Conservation (phyloP, 2,113 vertebrate genomes). For the Varanus salvator region DNA sequence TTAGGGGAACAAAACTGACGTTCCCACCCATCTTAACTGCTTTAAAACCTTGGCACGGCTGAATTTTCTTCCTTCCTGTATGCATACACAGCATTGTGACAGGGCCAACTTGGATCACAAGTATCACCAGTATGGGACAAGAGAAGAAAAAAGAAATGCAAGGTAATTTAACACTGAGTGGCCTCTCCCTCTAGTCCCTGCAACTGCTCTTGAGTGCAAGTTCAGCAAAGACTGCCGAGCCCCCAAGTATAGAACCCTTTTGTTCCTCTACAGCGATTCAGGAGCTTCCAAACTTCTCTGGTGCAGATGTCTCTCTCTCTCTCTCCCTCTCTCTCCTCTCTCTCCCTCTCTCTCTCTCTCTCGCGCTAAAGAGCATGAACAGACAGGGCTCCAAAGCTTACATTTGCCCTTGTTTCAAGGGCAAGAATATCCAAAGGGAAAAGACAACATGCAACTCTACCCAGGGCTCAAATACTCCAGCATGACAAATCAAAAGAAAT, state of each 20-base stretch:
- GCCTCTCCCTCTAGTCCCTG: not conserved
- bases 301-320: not conserved
- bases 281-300: not conserved
- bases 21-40: slow-evolving; percentile 36
- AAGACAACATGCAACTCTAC: not conserved
- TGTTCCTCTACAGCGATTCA: not conserved
- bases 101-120: not conserved
- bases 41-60: slow-evolving; percentile 46
- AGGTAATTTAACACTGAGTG: not conserved
- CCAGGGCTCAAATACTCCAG: not conserved
- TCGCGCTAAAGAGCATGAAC: too few relatives aligned
- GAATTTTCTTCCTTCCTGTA: slow-evolving; percentile 34
- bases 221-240: not conserved
- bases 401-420: not conserved
- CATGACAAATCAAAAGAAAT: not conserved
- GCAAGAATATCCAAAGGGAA: not conserved
- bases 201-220: not conserved
- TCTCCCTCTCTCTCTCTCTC: not conserved
- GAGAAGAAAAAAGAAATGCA: not conserved
- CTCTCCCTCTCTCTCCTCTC: not conserved
- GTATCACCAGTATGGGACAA: not conserved
- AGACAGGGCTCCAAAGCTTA: not conserved
- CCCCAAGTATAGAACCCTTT: not conserved
- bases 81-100: not conserved
- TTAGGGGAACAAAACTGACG: slow-evolving; percentile 47